Evolutionary conservation across 2,797 vertebrate species (phyloP), one percentile per base, ranked within the genome.

Genomic region (Valencia hispanica): DNA sequence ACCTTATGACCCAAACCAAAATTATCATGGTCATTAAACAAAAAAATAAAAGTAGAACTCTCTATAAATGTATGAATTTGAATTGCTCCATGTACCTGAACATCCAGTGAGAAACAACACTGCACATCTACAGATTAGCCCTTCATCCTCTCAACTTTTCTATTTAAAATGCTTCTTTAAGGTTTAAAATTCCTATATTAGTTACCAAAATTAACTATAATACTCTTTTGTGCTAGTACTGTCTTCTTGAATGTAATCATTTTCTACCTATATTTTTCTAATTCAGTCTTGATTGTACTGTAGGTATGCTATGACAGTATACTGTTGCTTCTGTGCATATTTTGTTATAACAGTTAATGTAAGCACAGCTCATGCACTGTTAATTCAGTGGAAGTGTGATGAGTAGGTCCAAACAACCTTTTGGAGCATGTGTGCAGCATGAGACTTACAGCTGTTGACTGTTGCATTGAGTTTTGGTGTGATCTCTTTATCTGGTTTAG

Each of bases 261-360:
- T 96, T 96, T 96, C 93, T 96, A 96, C 94, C 93, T 96, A 95
- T 96, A 96, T 96, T 96, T 96, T 96, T 96, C 94, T 96, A 96
- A 95, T 94, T 94, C 91, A 94, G 93, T 95, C 93, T 94, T 94
- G 94, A 94, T 94, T 94, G 91, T 94, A 93, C 90, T 92, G 90
- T 95, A 94, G 91, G 94, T 95, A 94, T 93, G 90, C 90, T 89
- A 84, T 83, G 87, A 94, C 91, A 89, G 93, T 93, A 88, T 93
- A 90, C 91, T 93, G 89, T 93, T 95, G 89, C 85, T 90, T 89
- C 90, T 89, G 88, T 91, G 88, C 89, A 88, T 89, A 83, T 87
- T 92, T 92, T 80, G 57, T 91, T 90, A 89, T 86, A 84, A 87
- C 87, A 86, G 88, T 91, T 93, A 69, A 48, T 73, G 73, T 90